These are phyloP conservation scores for Euleptes europaea DNA, from an alignment of 2,113 vertebrate species.

Conservation along the genomic window DNA sequence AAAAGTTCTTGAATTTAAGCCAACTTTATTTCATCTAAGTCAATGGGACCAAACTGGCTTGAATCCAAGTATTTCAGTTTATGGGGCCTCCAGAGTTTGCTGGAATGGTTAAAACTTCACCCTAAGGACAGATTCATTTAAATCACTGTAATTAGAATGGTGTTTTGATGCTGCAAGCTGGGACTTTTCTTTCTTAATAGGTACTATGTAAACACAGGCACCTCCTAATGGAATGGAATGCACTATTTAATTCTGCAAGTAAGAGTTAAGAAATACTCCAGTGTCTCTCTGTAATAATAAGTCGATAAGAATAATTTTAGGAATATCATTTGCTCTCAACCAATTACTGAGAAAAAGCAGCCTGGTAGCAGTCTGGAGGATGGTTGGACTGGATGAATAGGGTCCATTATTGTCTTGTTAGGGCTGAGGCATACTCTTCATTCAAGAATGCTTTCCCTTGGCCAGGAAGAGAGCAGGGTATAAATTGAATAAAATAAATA, in stretches of 20 bases:
- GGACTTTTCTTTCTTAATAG: slow-evolving; percentile 13
- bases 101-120: slow-evolving; percentile 20
- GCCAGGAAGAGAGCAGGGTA: too few relatives aligned
- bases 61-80: slow-evolving; percentile 10
- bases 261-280: background rate
- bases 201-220: background rate
- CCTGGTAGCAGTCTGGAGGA: background rate
- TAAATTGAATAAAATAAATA: too few relatives aligned
- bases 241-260: slow-evolving; percentile 6
- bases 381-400: background rate
- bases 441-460: background rate
- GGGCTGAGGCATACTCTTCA: too few relatives aligned
- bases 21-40: slow-evolving; percentile 28
- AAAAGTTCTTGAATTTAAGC: slow-evolving; percentile 8
- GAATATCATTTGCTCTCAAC: background rate
- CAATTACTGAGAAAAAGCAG: background rate
- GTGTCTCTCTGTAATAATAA: background rate
- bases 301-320: background rate
- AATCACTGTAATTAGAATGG: slow-evolving; percentile 31
- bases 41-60: slow-evolving; percentile 17
- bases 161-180: slow-evolving; percentile 23
- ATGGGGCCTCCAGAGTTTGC: slow-evolving; percentile 8
- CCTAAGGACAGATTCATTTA: slow-evolving; percentile 23
- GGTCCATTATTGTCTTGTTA: background rate
- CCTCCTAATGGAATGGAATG: background rate